phyloP scores from a whole-genome alignment of 2,797 vertebrate species.

The Setipinna tenuifilis region DNA sequence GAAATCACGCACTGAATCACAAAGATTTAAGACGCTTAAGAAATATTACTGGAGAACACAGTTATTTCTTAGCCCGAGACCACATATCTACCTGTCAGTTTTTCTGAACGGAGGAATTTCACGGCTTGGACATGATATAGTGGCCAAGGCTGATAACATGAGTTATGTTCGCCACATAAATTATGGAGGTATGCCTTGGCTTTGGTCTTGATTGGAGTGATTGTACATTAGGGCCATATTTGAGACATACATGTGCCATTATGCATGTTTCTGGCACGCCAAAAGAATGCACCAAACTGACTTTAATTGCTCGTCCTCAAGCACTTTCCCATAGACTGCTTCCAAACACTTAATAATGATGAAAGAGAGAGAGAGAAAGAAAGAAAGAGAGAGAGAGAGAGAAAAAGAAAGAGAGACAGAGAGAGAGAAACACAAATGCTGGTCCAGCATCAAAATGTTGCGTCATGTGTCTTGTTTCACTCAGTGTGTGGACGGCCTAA shows the following conservation, averaged over 20 bases:
- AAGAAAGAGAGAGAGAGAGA: not conserved
- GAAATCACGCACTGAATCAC: not conserved
- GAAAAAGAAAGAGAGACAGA: not conserved
- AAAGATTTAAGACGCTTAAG: not conserved
- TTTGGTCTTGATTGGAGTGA: not conserved
- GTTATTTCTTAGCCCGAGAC: not conserved
- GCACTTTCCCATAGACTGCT: not conserved
- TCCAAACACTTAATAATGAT: not conserved
- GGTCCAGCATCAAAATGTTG: constrained; percentile 3
- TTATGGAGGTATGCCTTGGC: not conserved
- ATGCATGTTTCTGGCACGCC: not conserved
- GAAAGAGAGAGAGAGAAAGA: not conserved
- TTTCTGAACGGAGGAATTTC: not conserved
- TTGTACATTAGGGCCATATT: constrained; percentile 20
- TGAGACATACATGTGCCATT: not conserved
- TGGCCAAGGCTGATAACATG: not conserved
- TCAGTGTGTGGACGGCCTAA: not conserved
- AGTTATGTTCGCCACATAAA: not conserved
- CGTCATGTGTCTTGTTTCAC: constrained; percentile 19
- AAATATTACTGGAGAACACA: not conserved
- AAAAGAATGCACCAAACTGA: not conserved
- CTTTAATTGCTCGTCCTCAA: not conserved
- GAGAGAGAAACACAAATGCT: not conserved
- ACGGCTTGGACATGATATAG: not conserved
- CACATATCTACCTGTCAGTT: not conserved